Evolutionary conservation across 2,797 vertebrate genomes (phyloP).

Genomic region (Gambelia wislizenii): DNA sequence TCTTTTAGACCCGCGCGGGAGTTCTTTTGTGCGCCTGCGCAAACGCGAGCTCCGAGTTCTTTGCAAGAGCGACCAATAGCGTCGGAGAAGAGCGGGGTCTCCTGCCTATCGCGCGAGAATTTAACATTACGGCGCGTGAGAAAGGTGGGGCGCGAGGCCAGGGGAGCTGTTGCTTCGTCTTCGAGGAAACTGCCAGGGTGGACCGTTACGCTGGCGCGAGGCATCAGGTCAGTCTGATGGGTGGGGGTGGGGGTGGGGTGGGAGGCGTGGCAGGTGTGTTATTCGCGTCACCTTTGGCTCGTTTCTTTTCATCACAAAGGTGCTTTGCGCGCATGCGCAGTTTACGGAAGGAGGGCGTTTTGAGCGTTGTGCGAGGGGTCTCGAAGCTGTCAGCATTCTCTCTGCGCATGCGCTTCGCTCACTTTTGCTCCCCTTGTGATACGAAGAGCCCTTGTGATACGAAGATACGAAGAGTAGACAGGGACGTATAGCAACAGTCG

Average conservation of each 20-base stretch:
- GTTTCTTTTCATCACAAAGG: too few species aligned
- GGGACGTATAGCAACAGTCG: too few species aligned
- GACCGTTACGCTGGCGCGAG: not conserved
- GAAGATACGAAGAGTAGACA: too few species aligned
- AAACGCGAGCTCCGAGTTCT: fast-evolving
- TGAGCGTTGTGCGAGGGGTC: not conserved
- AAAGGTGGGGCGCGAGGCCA: fast-evolving
- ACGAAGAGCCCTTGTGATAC: not conserved
- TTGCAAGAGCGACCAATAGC: not conserved
- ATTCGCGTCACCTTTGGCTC: not conserved
- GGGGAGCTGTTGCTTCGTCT: not conserved
- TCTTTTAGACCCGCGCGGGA: not conserved
- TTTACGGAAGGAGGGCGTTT: not conserved
- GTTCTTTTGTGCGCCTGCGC: not conserved
- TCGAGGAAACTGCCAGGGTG: not conserved
- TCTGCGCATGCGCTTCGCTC: not conserved
- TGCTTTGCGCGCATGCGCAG: not conserved
- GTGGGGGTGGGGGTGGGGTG: too few species aligned
- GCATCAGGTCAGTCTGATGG: not conserved
- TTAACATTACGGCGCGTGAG: not conserved
- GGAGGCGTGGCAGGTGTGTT: too few species aligned
- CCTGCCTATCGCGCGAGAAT: conserved; percentile 17
- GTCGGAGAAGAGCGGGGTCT: not conserved
- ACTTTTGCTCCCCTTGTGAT: not conserved
- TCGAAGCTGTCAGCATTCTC: not conserved